Evolutionary conservation across 1,140 invertebrate genomes (phyloP), one percentile per base, ranked within the genome.

Genomic region (Heliconius melpomene): DNA sequence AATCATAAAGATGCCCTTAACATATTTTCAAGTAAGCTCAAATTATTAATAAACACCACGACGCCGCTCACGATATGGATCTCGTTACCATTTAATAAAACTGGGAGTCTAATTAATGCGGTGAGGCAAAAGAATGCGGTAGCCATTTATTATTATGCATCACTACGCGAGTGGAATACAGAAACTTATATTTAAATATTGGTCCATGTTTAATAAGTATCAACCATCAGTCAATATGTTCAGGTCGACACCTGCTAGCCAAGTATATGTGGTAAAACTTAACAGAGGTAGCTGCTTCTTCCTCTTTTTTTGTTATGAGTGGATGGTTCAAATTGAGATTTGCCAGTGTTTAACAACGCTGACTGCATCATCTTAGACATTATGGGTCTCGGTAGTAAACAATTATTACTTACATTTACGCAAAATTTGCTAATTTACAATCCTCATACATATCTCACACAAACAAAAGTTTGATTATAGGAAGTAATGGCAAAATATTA

Each of bases 121-220:
- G 75, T 78, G 76, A 82, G 66, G 77, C 79, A 74, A 79, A 80
- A 88, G 92, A 91, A 93, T 93, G 91, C 91, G 92, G 90, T 83
- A 92, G 89, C 80, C 86, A 89, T 89, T 91, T 90, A 83, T 89
- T 90, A 91, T 89, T 85, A 89, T 86, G 85, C 84, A 84, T 80
- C 84, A 85, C 84, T 84, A 86, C 90, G 88, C 84, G 87, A 80
- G 46, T 84, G 82, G 89, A 86, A 92, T 91, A 89, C 87, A 86
- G 84, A 83, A 85, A 79, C 83, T 73, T 80, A 84, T 80, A 89
- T 93, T 91, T 89, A 88, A 91, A 93, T 89, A 90, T 90, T 89
- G 84, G 89, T 83, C 83, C 81, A 82, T 80, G 83, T 82, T 82
- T 79, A 36, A 36, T 36, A 75, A 54, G 77, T 81, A 72, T 75